A percentile compares a stretch with the other conserved stretches of the same genome.
Evolutionary conservation across 2,888 invertebrate genomes (phyloP).

Genomic region (Himalopsyche japonica): DNA sequence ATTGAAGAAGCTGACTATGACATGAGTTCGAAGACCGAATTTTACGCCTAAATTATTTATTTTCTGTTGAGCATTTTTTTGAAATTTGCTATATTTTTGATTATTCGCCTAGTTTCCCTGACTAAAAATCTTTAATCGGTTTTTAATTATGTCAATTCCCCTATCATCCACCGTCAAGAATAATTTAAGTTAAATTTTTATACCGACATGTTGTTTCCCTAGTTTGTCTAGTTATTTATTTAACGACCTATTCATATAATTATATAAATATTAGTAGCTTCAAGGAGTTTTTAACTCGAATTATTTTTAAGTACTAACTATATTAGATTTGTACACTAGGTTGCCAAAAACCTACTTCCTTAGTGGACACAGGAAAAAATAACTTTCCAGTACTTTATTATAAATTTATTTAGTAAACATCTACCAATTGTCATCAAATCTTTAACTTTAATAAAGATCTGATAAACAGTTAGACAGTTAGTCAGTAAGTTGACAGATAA

Average conservation of each 20-base stretch:
- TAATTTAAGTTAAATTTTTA: not conserved
- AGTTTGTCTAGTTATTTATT: not conserved
- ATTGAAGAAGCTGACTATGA: slow-evolving; percentile 91
- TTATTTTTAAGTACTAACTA: not conserved
- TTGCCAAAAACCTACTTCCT: not conserved
- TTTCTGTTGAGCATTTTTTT: not conserved
- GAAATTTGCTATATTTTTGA: not conserved
- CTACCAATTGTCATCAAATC: not conserved
- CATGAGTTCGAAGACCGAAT: slow-evolving; percentile 85
- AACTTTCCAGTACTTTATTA: not conserved
- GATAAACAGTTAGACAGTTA: not conserved
- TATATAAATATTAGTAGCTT: not conserved
- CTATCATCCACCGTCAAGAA: not conserved
- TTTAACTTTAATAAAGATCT: not conserved
- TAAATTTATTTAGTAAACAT: not conserved
- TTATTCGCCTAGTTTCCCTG: not conserved
- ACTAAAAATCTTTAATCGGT: not conserved
- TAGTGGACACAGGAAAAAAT: not conserved
- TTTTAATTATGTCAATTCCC: not conserved
- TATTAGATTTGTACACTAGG: not conserved
- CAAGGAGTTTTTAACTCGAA: not conserved
- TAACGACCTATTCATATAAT: not conserved
- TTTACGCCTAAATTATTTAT: slow-evolving; percentile 73
- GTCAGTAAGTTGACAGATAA: not conserved
- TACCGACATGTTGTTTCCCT: not conserved